A percentile compares a stretch with the other conserved stretches of the same genome.
Conservation (phyloP, 2,888 invertebrate species). For the Acrobasis suavella region DNA sequence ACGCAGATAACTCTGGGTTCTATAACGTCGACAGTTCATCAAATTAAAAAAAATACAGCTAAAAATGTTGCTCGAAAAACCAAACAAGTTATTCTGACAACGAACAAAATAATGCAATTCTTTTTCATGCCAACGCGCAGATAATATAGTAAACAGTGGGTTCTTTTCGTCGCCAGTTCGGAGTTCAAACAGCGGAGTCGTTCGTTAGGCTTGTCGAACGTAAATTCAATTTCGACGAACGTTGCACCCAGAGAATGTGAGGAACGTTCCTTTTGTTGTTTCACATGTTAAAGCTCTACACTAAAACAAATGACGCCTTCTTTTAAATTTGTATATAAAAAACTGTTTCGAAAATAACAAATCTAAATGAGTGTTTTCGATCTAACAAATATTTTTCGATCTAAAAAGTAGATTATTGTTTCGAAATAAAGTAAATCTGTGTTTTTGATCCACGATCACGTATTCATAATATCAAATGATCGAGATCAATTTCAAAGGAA, state of each 20-base stretch:
- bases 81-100: conserved; percentile 2
- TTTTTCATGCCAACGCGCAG: conserved; percentile 34
- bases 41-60: background rate
- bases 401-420: no score
- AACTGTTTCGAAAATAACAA: no score
- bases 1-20: conserved; percentile 41
- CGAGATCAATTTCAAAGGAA: no score
- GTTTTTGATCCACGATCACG: no score
- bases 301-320: background rate
- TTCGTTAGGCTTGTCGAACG: conserved; percentile 51
- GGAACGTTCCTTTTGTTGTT: conserved; percentile 17
- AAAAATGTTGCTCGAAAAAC: background rate
- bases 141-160: conserved; percentile 46
- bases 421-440: no score
- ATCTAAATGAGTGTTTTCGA: no score
- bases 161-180: conserved; percentile 37
- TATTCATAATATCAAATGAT: no score
- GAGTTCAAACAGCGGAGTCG: conserved; percentile 43
- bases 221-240: conserved; percentile 45
- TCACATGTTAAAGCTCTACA: conserved; percentile 4
- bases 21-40: conserved; percentile 34
- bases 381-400: no score
- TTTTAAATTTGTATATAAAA: no score
- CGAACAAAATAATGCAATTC: conserved; percentile 18
- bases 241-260: conserved; percentile 2